Conservation (phyloP, 2,797 vertebrate species). For the Acanthurus tractus region DNA sequence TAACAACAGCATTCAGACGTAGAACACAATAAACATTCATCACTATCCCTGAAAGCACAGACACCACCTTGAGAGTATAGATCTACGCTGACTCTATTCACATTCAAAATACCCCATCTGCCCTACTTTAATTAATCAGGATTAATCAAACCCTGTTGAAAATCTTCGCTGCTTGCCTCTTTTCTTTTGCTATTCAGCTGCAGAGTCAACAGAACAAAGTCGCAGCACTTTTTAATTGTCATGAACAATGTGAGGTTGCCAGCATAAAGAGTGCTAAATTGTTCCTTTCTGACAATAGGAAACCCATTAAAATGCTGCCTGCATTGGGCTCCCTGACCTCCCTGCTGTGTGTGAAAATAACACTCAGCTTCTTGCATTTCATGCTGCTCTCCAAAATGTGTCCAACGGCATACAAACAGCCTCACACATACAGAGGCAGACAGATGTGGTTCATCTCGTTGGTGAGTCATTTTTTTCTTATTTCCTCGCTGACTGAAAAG, state of each 20-base stretch:
- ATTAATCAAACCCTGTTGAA: conserved; percentile 45
- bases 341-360: conserved; percentile 59
- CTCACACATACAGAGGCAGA: conserved; percentile 12
- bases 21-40: conserved; percentile 30
- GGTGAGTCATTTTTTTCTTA: conserved; percentile 16
- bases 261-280: conserved; percentile 48
- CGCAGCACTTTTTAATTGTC: conserved; percentile 34
- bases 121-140: conserved; percentile 35
- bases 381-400: conserved; percentile 29
- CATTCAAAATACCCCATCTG: conserved; percentile 45
- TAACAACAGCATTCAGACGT: conserved; percentile 16
- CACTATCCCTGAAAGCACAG: conserved; percentile 7
- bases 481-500: background rate
- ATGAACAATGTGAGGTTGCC: conserved; percentile 30
- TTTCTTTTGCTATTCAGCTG: conserved; percentile 32
- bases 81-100: conserved; percentile 24
- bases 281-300: conserved; percentile 51
- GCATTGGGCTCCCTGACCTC: conserved; percentile 51
- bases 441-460: conserved; percentile 7
- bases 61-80: conserved; percentile 9
- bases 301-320: conserved; percentile 56
- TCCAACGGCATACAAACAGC: conserved; percentile 33
- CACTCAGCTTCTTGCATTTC: conserved; percentile 45
- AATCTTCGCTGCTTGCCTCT: conserved; percentile 9
- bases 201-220: conserved; percentile 45